phyloP scores from a whole-genome alignment of 2,113 vertebrate species.

The Pyrgilauda ruficollis region DNA sequence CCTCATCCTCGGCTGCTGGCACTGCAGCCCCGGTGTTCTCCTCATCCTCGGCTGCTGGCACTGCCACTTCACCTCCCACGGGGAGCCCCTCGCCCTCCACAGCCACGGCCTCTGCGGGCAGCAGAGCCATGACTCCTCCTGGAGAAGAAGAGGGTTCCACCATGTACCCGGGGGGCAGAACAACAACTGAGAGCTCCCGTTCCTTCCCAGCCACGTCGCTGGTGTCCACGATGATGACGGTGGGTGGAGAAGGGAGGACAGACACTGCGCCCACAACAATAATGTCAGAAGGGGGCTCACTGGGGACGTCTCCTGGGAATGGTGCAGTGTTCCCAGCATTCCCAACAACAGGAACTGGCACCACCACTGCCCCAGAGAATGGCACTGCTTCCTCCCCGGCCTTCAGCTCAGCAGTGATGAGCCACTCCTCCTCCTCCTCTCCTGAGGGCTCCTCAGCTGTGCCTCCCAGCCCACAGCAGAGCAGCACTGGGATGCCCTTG shows the following conservation, averaged over 20 bases:
- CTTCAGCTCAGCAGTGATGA: rapidly evolving
- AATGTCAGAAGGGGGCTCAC: rapidly evolving
- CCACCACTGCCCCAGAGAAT: neutral
- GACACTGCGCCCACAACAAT: rapidly evolving
- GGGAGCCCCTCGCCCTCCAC: rapidly evolving
- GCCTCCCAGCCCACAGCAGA: neutral
- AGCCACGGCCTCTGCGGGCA: rapidly evolving
- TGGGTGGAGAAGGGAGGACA: no score
- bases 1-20: neutral
- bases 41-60: neutral
- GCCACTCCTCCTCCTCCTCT: neutral
- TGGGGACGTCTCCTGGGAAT: rapidly evolving
- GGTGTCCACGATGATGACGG: rapidly evolving
- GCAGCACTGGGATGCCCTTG: rapidly evolving
- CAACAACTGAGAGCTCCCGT: rapidly evolving
- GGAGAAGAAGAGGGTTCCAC: rapidly evolving
- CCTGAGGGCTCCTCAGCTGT: rapidly evolving
- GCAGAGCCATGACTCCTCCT: rapidly evolving
- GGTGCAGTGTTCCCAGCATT: rapidly evolving
- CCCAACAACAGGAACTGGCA: rapidly evolving
- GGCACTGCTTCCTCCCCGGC: neutral
- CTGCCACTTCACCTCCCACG: rapidly evolving
- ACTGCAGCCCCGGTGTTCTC: rapidly evolving
- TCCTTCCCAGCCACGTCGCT: neutral
- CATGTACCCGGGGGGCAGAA: rapidly evolving